Percentiles rank a stretch among this genome's conserved stretches.
phyloP scores from a whole-genome alignment of 2,888 invertebrate species.

The Elegia similella region DNA sequence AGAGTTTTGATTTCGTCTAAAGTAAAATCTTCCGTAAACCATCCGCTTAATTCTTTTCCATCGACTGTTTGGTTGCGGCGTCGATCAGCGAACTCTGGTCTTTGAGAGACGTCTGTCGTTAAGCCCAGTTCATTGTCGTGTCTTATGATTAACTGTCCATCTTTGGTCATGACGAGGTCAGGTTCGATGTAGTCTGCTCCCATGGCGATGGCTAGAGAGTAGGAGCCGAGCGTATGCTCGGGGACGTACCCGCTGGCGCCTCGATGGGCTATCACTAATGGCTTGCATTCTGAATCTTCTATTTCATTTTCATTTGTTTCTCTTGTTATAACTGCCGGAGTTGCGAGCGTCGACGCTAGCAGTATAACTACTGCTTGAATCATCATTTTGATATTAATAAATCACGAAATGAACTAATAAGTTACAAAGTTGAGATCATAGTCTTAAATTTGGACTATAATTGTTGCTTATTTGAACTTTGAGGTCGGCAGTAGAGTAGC shows the following conservation, averaged over 20 bases:
- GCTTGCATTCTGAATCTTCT: slow-evolving; percentile 39
- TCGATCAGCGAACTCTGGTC: slow-evolving; percentile 55
- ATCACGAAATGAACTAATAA: neutral
- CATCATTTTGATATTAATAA: neutral
- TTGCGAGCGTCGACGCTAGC: neutral
- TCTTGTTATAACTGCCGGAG: neutral
- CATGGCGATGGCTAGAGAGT: slow-evolving; percentile 66
- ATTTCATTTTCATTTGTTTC: slow-evolving; percentile 1
- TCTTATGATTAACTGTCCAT: slow-evolving; percentile 58
- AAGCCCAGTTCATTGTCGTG: slow-evolving; percentile 66
- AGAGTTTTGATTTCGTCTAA: slow-evolving; percentile 65
- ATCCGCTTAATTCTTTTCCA: slow-evolving; percentile 49
- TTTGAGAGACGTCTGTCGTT: slow-evolving; percentile 57
- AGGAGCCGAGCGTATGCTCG: slow-evolving; percentile 70
- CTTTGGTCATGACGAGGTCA: slow-evolving; percentile 68
- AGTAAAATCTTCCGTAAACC: slow-evolving; percentile 74
- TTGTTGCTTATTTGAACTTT: neutral
- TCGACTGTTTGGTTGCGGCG: slow-evolving; percentile 54
- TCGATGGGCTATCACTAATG: slow-evolving; percentile 60
- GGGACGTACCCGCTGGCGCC: slow-evolving; percentile 73
- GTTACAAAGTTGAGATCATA: neutral
- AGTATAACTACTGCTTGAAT: neutral
- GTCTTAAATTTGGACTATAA: neutral
- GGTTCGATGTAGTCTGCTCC: slow-evolving; percentile 73
- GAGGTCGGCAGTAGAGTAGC: neutral